Percentiles rank a stretch among this genome's conserved stretches.
Evolutionary conservation across 2,113 vertebrate genomes (phyloP).

Genomic region (Psammodynastes pulverulentus): DNA sequence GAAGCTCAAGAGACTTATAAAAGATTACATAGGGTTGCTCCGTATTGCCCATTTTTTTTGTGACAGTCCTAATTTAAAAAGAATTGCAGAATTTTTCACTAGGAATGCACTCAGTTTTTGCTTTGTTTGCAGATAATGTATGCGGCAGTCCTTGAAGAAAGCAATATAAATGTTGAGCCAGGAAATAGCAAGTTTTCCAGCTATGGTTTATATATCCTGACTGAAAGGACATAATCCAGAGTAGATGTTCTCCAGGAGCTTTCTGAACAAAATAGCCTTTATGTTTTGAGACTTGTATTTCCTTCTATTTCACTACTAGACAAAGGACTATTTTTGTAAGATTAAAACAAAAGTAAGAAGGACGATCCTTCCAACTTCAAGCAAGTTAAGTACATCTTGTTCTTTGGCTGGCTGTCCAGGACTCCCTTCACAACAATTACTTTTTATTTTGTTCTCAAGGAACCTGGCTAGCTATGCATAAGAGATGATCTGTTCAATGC

Average conservation of each 20-base stretch:
- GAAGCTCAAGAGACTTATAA: not conserved
- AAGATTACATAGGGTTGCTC: not conserved
- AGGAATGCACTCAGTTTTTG: not conserved
- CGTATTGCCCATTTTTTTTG: not conserved
- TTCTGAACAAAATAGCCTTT: not conserved
- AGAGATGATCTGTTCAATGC: not conserved
- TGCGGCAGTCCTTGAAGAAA: not conserved
- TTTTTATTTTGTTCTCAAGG: not conserved
- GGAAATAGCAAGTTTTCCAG: not conserved
- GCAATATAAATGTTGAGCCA: not conserved
- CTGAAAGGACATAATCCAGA: not conserved
- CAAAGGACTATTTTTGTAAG: not conserved
- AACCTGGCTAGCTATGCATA: not conserved
- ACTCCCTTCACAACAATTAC: not conserved
- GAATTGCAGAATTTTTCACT: not conserved
- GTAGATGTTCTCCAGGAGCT: not conserved
- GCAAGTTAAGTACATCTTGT: conserved; percentile 10
- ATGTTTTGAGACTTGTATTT: not conserved
- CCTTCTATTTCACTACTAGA: not conserved
- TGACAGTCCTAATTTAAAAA: not conserved
- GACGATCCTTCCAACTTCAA: not conserved
- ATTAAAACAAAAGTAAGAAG: conserved; percentile 1
- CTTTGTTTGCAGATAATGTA: not conserved
- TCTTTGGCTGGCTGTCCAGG: conserved; percentile 6
- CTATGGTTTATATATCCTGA: not conserved